Conservation (phyloP, 2,888 invertebrate genomes). For the Cerastoderma edule region DNA sequence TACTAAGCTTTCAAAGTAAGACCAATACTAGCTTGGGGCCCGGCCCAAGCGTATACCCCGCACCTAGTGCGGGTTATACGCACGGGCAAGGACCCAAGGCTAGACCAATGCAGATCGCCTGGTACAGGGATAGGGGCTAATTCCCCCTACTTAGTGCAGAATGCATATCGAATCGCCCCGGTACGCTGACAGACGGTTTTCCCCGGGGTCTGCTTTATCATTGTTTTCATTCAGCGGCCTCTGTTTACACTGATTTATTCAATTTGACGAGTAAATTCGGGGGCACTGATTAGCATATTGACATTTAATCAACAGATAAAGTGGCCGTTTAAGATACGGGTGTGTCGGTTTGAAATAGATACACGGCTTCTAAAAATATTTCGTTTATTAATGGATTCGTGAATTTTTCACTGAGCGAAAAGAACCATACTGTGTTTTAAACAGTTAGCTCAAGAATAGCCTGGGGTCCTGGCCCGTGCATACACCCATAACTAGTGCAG, state of each 20-base stretch:
- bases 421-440: conserved; percentile 4
- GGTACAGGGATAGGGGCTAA: too few relatives aligned
- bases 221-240: conserved; percentile 21
- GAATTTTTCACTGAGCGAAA: not conserved
- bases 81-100: too few relatives aligned
- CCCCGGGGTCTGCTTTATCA: conserved; percentile 46
- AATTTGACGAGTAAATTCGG: conserved; percentile 43
- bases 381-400: not conserved
- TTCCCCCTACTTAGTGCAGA: conserved; percentile 24
- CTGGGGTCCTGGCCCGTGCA: too few relatives aligned
- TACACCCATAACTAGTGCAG: too few relatives aligned
- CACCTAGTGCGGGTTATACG: too few relatives aligned
- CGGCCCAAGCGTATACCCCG: too few relatives aligned
- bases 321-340: not conserved
- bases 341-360: not conserved
- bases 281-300: conserved; percentile 38
- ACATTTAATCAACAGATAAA: conserved; percentile 26
- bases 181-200: conserved; percentile 33
- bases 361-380: not conserved
- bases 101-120: too few relatives aligned
- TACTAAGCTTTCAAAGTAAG: too few relatives aligned
- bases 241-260: conserved; percentile 39
- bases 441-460: too few relatives aligned
- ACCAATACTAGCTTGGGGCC: too few relatives aligned
- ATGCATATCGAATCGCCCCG: conserved; percentile 26